phyloP scores from a whole-genome alignment of 2,113 vertebrate species.

The Calidris pugnax region DNA sequence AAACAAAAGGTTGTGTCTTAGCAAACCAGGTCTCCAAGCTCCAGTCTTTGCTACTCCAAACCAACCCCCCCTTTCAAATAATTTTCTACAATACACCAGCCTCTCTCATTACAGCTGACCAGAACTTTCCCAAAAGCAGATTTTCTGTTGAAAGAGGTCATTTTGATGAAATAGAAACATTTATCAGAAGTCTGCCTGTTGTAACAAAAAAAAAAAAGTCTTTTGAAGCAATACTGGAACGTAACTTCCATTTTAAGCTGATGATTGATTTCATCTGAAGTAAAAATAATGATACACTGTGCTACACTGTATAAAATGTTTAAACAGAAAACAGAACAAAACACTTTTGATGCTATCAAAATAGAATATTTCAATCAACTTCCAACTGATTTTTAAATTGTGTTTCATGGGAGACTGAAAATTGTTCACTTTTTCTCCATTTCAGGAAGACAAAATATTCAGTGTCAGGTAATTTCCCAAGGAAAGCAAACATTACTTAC shows the following conservation, averaged over 20 bases:
- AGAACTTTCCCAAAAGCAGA: neutral
- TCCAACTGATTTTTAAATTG: neutral
- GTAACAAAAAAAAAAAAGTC: neutral
- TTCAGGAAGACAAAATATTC: neutral
- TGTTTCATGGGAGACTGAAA: neutral
- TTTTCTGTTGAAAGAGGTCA: neutral
- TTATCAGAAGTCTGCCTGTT: neutral
- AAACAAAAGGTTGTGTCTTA: neutral
- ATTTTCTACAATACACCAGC: neutral
- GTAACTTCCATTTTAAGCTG: neutral
- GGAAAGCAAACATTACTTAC: neutral
- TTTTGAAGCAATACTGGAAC: neutral
- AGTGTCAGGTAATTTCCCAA: neutral
- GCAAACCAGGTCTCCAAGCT: neutral
- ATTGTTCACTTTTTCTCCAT: slow-evolving; percentile 7
- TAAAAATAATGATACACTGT: neutral
- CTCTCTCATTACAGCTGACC: neutral
- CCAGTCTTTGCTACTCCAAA: neutral
- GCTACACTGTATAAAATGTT: neutral
- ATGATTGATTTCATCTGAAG: slow-evolving; percentile 10
- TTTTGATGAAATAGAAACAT: neutral
- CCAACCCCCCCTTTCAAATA: neutral
- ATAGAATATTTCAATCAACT: neutral
- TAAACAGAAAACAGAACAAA: slow-evolving; percentile 11
- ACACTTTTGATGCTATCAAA: neutral